Base-by-base conservation (phyloP, 1,140 invertebrate species). In the Trachymyrmex septentrionalis region DNA sequence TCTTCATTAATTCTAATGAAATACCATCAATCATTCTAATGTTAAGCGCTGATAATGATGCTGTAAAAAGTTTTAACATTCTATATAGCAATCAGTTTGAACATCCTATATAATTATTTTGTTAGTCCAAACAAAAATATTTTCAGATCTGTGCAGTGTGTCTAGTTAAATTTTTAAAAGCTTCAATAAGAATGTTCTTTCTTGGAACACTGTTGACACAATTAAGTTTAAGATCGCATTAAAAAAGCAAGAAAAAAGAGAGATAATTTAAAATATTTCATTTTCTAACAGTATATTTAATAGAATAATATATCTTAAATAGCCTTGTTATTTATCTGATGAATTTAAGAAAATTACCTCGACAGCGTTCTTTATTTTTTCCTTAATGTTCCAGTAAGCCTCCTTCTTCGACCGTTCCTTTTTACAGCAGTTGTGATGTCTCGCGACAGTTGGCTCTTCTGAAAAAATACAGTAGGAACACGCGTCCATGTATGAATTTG, bases 401-500 rank as follows among this genome's bases (percentile, higher is more conserved):
- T 82, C 66, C 19, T 55, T 80, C 3, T 27, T 86, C 3, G n/a
- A 10, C 14, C 72, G 82, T 12, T 61, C 24, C 12, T 67, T 30
- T 21, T 64, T 82, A n/a, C 64, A 77, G 9, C 64, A 72, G 3
- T 27, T 59, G 3, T 61, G 63, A 59, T 0, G 19, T 53, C 30
- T 19, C 55, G 44, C 10, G 16, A 10, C 44, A 44, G 1, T 48
- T 5, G n/a, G 48, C 2, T 38, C 19, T n/a, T 75, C 63, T 14
- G 27, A 48, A 24, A 72, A 27, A 48, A 55, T 67, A 53, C 80
- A 86, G 5, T 86, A 82, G 16, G 75, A 88, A 85, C 88, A 91
- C 63, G 82, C 71, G 71, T 89, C 84, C 48, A 73, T 86, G 63
- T 66, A 81, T 71, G 88, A 90, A 76, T 88, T 85, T 21, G 34